Evolutionary conservation across 2,888 invertebrate species (phyloP).

Genomic region (Rosalia funebris): DNA sequence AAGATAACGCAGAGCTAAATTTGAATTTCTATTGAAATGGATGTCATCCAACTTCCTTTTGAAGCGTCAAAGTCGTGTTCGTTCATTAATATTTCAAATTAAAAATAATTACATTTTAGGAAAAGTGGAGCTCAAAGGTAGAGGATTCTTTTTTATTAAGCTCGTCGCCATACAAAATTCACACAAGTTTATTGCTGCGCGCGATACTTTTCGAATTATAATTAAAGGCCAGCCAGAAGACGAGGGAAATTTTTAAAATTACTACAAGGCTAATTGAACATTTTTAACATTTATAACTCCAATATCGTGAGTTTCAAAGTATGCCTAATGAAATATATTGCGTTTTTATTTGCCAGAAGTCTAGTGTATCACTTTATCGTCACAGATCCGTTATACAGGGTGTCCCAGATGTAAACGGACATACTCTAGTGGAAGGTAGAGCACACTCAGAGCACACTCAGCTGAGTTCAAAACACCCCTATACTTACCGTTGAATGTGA

Average conservation of each 20-base stretch:
- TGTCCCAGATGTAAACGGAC: too few species aligned
- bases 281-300: too few species aligned
- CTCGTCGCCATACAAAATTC: not conserved
- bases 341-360: too few species aligned
- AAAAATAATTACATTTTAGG: conserved; percentile 8
- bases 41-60: conserved; percentile 47
- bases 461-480: too few species aligned
- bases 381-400: too few species aligned
- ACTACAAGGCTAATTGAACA: not conserved
- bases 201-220: not conserved
- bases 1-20: conserved; percentile 49
- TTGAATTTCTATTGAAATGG: conserved; percentile 49
- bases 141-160: not conserved
- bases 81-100: conserved; percentile 42
- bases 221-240: conserved; percentile 3
- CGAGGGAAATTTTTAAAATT: conserved; percentile 7
- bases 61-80: conserved; percentile 39
- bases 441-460: too few species aligned
- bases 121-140: conserved; percentile 2
- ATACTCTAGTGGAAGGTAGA: too few species aligned
- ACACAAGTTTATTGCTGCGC: conserved; percentile 2
- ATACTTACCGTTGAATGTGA: too few species aligned
- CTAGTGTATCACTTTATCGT: too few species aligned
- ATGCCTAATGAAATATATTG: too few species aligned
- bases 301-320: too few species aligned